These are phyloP conservation scores for Zophobas morio DNA, from an alignment of 1,140 invertebrate genomes.

Conservation along the genomic window DNA sequence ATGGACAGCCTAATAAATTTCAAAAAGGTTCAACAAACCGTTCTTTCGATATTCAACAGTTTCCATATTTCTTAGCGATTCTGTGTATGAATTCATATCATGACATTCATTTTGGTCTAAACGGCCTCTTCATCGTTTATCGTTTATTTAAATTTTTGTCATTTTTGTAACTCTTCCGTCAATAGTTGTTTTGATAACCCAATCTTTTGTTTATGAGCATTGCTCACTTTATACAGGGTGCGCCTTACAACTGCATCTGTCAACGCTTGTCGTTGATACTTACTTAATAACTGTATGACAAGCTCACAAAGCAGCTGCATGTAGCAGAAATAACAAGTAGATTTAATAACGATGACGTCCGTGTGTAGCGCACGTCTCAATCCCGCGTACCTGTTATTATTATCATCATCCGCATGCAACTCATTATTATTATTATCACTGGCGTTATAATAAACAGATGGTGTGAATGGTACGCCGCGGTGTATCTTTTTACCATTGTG, in stretches of 20 bases:
- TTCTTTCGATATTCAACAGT: too few relatives aligned
- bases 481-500: slow-evolving; percentile 43
- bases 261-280: slow-evolving; percentile 1
- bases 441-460: slow-evolving; percentile 38
- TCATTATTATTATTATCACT: slow-evolving; percentile 42
- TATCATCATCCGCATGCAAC: slow-evolving; percentile 37
- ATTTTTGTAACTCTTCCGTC: too few relatives aligned
- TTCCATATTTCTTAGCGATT: too few relatives aligned
- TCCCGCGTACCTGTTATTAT: slow-evolving; percentile 38
- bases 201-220: too few relatives aligned
- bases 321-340: slow-evolving; percentile 33
- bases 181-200: too few relatives aligned
- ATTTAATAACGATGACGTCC: slow-evolving; percentile 37
- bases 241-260: neutral
- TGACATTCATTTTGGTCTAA: too few relatives aligned
- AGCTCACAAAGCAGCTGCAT: slow-evolving; percentile 21
- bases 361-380: slow-evolving; percentile 30
- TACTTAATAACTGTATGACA: slow-evolving; percentile 3
- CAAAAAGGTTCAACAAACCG: too few relatives aligned
- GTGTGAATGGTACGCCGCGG: slow-evolving; percentile 41
- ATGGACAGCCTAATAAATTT: too few relatives aligned
- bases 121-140: too few relatives aligned
- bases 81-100: too few relatives aligned
- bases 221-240: neutral
- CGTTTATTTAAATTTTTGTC: too few relatives aligned